These are phyloP conservation scores for Liolophura sinensis DNA, from an alignment of 1,140 invertebrate genomes.

Conservation along the genomic window DNA sequence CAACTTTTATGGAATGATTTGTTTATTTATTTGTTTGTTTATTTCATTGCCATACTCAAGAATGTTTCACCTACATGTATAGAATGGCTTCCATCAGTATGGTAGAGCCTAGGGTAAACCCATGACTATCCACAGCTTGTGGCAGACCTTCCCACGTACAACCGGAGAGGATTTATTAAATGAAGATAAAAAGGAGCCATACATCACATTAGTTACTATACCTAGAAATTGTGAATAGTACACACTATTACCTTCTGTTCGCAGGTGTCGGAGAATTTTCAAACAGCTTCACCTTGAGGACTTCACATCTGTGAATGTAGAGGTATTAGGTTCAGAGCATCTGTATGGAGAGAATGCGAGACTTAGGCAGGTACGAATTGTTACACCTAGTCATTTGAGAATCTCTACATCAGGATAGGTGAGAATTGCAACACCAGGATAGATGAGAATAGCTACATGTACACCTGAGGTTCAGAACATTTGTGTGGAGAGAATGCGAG, in stretches of 20 bases:
- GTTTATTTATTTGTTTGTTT: too few species aligned
- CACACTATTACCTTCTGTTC: slow-evolving; percentile 10
- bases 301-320: slow-evolving; percentile 57
- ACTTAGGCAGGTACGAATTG: slow-evolving; percentile 25
- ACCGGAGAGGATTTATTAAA: too few species aligned
- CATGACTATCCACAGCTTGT: too few species aligned
- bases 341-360: slow-evolving; percentile 57
- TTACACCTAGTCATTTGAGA: not conserved
- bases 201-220: not conserved
- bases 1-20: too few species aligned
- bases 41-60: too few species aligned
- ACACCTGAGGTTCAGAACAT: not conserved
- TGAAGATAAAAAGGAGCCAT: too few species aligned
- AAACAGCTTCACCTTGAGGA: slow-evolving; percentile 55
- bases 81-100: too few species aligned
- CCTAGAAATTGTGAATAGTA: not conserved
- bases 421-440: not conserved
- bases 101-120: too few species aligned
- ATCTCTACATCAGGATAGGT: not conserved
- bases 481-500: not conserved
- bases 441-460: not conserved
- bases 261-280: slow-evolving; percentile 54
- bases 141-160: too few species aligned
- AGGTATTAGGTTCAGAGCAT: slow-evolving; percentile 61
- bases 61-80: too few species aligned